Conservation (phyloP, 2,113 vertebrate species). For the Tupaia chinensis region DNA sequence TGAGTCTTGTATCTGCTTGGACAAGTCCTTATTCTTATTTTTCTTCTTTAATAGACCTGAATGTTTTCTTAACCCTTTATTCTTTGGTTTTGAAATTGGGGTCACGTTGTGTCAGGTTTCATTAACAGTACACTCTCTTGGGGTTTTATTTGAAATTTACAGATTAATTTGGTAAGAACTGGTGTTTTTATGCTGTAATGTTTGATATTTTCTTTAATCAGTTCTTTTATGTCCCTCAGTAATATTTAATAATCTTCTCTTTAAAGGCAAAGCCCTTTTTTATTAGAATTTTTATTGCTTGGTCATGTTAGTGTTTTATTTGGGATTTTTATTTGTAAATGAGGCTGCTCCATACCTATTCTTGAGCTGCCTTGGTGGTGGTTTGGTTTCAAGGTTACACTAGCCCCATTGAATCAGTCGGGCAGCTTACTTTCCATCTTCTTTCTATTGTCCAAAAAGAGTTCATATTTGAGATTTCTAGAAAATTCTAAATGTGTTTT, state of each 20-base stretch:
- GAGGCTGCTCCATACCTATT: neutral
- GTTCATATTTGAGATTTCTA: slow-evolving; percentile 42
- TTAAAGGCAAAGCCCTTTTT: neutral
- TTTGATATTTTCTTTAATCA: neutral
- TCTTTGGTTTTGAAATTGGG: neutral
- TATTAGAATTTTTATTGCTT: neutral
- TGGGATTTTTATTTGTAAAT: neutral
- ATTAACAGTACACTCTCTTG: neutral
- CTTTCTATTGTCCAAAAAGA: slow-evolving; percentile 39
- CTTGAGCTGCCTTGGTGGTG: neutral
- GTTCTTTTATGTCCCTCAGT: neutral
- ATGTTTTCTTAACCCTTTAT: neutral
- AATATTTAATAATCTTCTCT: neutral
- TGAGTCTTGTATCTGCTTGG: neutral
- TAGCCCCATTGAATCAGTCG: neutral
- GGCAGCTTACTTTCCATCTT: neutral
- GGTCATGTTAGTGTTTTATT: neutral
- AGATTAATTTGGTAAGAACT: neutral
- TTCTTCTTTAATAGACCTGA: neutral
- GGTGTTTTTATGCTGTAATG: neutral
- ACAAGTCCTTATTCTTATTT: neutral
- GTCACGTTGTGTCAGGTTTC: neutral
- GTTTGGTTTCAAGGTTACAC: neutral
- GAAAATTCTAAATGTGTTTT: slow-evolving; percentile 76
- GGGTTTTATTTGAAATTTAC: neutral